Base-by-base conservation (phyloP, 2,888 invertebrate genomes). In the Helobdella robusta region DNA sequence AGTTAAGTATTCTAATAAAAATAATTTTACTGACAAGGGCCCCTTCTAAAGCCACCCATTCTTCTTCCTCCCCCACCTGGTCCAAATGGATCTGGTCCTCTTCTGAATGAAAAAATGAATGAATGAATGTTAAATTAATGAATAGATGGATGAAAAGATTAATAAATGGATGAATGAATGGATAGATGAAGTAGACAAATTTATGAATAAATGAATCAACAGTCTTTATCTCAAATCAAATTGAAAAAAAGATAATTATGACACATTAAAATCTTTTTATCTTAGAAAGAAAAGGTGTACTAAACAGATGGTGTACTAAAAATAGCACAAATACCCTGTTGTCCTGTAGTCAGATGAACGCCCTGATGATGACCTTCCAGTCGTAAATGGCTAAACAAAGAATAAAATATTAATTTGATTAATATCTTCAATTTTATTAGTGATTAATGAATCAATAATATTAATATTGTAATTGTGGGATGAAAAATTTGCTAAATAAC, bases 1-100 rank as follows among this genome's bases (percentile, higher is more conserved):
- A 15, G 40, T 15, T 11, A 15, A 58, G 6, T 50, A 15, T 34
- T 8, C 5, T 40, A 54, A 46, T 28, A 23, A 20, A 50, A n/a
- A 20, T 54, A 2, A 6, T 18, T 15, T 4, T 34, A 54, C 35
- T 25, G 34, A 67, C 69, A 66, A 44, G 46, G 25, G 11, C 74
- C 74, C n/a, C 75, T 73, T 66, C 76, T 70, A 67, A 75, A 73
- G 62, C 76, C 76, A 60, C 76, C 76, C 73, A 75, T 74, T 67
- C 76, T 72, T 65, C 75, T 70, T 59, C 73, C 68, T 52, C 69
- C 67, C 25, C 68, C 68, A 35, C 68, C 68, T 18, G 64, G 64
- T 18, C 68, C 68, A 60, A 59, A 66, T n/a, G 65, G 68, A 20
- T 52, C 68, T 20, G 62, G 58, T 23, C 68, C 66, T 36, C 62